Percentiles rank a stretch among this genome's conserved stretches.
Evolutionary conservation across 1,140 invertebrate species (phyloP).

Genomic region (Microplitis mediator): DNA sequence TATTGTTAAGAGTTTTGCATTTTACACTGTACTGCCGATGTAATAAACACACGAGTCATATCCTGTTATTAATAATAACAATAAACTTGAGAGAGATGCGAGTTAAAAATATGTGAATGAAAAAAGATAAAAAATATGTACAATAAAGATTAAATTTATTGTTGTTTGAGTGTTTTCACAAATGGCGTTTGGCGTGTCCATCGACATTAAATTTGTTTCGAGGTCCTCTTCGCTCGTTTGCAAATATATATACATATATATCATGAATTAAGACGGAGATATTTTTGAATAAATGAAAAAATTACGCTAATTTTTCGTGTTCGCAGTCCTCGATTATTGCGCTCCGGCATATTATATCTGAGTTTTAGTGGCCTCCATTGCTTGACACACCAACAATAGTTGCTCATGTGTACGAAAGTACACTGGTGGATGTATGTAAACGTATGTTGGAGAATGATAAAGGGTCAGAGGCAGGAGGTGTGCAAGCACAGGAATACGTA

Average conservation of each 20-base stretch:
- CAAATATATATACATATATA: too few species aligned
- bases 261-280: neutral
- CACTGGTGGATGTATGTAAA: neutral
- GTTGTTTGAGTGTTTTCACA: too few species aligned
- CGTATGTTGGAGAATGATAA: conserved; percentile 6
- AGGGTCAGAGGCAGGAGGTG: conserved; percentile 30
- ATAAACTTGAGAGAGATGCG: neutral
- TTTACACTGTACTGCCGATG: neutral
- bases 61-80: conserved; percentile 22
- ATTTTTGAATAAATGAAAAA: neutral
- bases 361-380: neutral
- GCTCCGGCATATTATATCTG: too few species aligned
- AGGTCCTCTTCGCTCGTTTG: too few species aligned
- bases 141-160: too few species aligned
- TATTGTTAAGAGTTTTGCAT: neutral
- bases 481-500: conserved; percentile 31
- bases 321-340: neutral
- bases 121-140: neutral
- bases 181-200: too few species aligned
- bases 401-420: neutral
- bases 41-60: conserved; percentile 11
- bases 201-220: too few species aligned
- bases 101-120: neutral
- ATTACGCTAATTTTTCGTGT: neutral
- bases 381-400: neutral